Base-by-base conservation (phyloP, 2,113 vertebrate species). In the Sorex fumeus region DNA sequence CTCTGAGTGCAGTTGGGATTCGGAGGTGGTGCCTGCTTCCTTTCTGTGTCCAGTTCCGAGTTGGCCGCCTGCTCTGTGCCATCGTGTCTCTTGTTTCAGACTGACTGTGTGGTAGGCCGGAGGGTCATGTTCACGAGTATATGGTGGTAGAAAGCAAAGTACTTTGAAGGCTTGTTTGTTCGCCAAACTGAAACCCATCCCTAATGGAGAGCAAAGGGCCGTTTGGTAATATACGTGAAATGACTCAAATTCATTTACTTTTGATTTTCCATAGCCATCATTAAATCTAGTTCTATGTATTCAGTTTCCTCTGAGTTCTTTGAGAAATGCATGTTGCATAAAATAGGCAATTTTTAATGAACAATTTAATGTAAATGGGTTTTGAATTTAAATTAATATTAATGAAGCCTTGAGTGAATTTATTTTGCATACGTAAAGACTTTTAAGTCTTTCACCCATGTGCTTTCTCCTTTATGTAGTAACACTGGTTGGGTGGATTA, bases 301-400 rank as follows among this genome's bases (percentile, higher is more conserved):
- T 97, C 97, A 88, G 97, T 97, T 97, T 97, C 98, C 97, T 97
- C 96, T 90, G 97, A 98, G 97, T 98, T 98, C 97, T 98, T 98
- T 97, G 97, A 94, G 53, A 97, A 98, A 98, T 98, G 97, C 98
- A 97, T 97, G 98, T 98, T 98, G 98, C 98, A 98, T 98, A 98
- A 98, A 98, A 98, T 97, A 98, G 98, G 97, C 98, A 97, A 97
- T 98, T 98, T 98, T 98, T 98, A 98, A 98, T 98, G 98, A 98
- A 98, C 98, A 98, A 98, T 98, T 98, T 98, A 98, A 98, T 98
- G 98, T 98, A 98, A 98, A 98, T 98, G 97, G 97, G 88, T 97
- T 98, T 98, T 98, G 98, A 98, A 98, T 98, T 98, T 98, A 98
- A 98, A 98, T 98, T 98, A 98, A 98, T 98, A 98, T 98, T 98